Conservation (phyloP, 2,797 vertebrate species). For the Sebastes taczanowskii region DNA sequence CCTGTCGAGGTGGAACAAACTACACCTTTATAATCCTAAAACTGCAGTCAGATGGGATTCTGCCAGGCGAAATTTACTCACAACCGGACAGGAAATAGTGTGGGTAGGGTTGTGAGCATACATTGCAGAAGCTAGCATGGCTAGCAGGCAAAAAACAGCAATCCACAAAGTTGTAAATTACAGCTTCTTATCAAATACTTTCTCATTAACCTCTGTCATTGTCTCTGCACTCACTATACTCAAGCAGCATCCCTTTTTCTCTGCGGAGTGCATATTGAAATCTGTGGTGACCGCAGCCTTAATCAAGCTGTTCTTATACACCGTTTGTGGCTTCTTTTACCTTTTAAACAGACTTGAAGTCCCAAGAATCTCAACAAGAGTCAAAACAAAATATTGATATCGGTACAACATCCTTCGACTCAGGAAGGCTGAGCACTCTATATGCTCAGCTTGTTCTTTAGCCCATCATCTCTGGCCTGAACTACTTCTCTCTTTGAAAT, state of each 20-base stretch:
- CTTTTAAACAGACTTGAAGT: neutral
- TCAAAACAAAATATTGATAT: neutral
- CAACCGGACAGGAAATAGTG: neutral
- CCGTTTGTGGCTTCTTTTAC: neutral
- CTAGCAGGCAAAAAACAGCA: neutral
- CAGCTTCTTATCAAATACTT: neutral
- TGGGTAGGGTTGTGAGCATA: neutral
- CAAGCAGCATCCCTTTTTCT: neutral
- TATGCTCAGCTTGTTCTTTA: neutral
- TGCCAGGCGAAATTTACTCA: neutral
- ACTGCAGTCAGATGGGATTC: neutral
- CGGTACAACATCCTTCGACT: neutral
- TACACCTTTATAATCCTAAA: neutral
- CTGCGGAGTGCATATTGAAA: neutral
- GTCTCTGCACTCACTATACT: neutral
- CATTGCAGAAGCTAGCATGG: neutral
- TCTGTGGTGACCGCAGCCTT: neutral
- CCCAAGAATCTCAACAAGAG: neutral
- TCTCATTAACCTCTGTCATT: neutral
- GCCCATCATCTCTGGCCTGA: neutral
- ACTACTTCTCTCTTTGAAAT: conserved; percentile 2
- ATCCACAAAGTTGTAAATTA: neutral
- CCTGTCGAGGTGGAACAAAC: neutral
- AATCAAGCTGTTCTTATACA: no score
- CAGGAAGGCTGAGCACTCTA: no score